Conservation (phyloP, 2,888 invertebrate species). For the Aricia artaxerxes region DNA sequence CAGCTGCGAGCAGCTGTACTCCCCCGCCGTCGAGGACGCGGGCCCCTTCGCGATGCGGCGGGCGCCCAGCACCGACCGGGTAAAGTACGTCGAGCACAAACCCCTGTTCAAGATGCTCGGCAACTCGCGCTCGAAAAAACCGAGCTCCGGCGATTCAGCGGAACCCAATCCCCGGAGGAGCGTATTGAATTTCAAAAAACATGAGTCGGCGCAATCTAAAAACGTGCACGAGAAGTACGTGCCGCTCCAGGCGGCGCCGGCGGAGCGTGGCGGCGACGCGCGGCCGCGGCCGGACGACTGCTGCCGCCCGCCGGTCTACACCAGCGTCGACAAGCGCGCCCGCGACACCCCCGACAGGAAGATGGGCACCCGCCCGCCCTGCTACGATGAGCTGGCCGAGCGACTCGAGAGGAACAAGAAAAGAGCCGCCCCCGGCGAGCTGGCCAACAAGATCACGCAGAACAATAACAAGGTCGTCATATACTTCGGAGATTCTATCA, state of each 20-base stretch:
- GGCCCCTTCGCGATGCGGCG: slow-evolving; percentile 67
- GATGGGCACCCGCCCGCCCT: slow-evolving; percentile 66
- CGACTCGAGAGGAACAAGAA: slow-evolving; percentile 74
- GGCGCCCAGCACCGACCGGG: slow-evolving; percentile 75
- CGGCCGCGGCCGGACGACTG: slow-evolving; percentile 71
- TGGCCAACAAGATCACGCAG: slow-evolving; percentile 73
- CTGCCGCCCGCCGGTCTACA: slow-evolving; percentile 70
- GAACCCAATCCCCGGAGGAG: slow-evolving; percentile 66
- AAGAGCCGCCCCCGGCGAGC: slow-evolving; percentile 56
- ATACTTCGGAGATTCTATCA: slow-evolving; percentile 85
- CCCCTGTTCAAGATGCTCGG: slow-evolving; percentile 72
- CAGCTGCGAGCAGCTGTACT: slow-evolving; percentile 75
- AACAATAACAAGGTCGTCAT: slow-evolving; percentile 85
- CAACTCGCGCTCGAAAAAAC: slow-evolving; percentile 68
- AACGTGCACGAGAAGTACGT: slow-evolving; percentile 75
- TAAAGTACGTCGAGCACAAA: slow-evolving; percentile 67
- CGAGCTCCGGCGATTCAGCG: slow-evolving; percentile 58
- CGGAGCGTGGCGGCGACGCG: slow-evolving; percentile 70
- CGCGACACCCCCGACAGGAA: slow-evolving; percentile 61
- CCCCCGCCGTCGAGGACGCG: slow-evolving; percentile 63
- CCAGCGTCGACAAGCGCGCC: slow-evolving; percentile 69
- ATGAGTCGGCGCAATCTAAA: slow-evolving; percentile 58
- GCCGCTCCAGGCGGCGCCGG: slow-evolving; percentile 63
- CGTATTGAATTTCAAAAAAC: slow-evolving; percentile 71
- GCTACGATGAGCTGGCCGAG: slow-evolving; percentile 73